Evolutionary conservation across 2,113 vertebrate species (phyloP).

Genomic region (Actinemys pallida): DNA sequence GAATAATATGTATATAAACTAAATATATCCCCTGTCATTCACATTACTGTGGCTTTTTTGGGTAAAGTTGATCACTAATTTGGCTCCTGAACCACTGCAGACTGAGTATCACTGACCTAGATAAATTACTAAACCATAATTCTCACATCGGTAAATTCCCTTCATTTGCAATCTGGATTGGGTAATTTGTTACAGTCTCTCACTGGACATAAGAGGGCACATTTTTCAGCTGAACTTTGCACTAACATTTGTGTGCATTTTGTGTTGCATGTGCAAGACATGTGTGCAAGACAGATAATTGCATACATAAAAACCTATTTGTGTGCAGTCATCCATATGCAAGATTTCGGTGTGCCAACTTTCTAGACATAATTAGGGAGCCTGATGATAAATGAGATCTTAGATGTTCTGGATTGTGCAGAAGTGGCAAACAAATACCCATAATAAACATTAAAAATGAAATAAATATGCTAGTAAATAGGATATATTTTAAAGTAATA

Average conservation of each 20-base stretch:
- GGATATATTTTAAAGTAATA: constrained; percentile 11
- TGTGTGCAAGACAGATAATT: constrained; percentile 18
- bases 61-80: background rate
- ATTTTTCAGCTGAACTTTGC: background rate
- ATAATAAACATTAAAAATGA: background rate
- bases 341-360: constrained; percentile 8
- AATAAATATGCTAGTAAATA: background rate
- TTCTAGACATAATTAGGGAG: background rate
- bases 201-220: background rate
- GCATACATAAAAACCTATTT: background rate
- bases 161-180: constrained; percentile 4
- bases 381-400: background rate
- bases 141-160: background rate
- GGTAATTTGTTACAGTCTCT: background rate
- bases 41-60: background rate
- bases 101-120: background rate
- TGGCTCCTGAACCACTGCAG: background rate
- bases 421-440: background rate
- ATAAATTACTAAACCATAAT: constrained; percentile 1
- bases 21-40: background rate
- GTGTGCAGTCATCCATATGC: background rate
- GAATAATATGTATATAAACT: background rate
- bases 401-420: background rate
- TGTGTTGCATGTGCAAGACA: background rate
- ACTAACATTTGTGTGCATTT: background rate